Evolutionary conservation across 2,113 vertebrate genomes (phyloP).

Genomic region (Rhombomys opimus): DNA sequence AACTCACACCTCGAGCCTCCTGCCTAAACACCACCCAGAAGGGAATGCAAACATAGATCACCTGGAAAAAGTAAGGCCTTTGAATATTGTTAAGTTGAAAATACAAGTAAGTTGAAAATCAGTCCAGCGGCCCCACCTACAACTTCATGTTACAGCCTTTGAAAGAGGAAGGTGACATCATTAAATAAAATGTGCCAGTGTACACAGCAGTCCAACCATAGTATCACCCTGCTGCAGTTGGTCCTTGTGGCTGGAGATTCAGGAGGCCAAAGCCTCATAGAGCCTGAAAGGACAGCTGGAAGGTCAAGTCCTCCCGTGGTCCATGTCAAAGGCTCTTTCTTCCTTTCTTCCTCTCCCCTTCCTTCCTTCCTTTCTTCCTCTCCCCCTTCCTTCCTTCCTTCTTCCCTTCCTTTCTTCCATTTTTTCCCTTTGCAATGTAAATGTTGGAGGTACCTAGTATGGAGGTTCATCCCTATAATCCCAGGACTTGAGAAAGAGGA

Average conservation of each 20-base stretch:
- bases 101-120: slow-evolving; percentile 74
- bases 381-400: no score
- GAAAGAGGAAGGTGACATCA: slow-evolving; percentile 55
- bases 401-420: no score
- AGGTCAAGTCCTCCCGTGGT: slow-evolving; percentile 24
- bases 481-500: neutral
- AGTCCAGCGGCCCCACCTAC: slow-evolving; percentile 73
- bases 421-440: neutral
- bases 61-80: neutral
- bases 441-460: neutral
- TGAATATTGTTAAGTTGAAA: slow-evolving; percentile 61
- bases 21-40: no score
- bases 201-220: neutral
- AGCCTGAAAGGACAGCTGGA: neutral
- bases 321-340: neutral
- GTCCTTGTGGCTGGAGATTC: slow-evolving; percentile 10
- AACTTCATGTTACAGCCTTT: slow-evolving; percentile 78
- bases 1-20: neutral
- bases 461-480: no score
- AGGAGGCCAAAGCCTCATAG: rapidly evolving
- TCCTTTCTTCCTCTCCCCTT: neutral
- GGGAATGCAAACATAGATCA: neutral
- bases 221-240: slow-evolving; percentile 49
- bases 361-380: no score
- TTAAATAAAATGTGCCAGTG: slow-evolving; percentile 38